Evolutionary conservation across 1,140 invertebrate species (phyloP).

Genomic region (Trichonephila inaurata): DNA sequence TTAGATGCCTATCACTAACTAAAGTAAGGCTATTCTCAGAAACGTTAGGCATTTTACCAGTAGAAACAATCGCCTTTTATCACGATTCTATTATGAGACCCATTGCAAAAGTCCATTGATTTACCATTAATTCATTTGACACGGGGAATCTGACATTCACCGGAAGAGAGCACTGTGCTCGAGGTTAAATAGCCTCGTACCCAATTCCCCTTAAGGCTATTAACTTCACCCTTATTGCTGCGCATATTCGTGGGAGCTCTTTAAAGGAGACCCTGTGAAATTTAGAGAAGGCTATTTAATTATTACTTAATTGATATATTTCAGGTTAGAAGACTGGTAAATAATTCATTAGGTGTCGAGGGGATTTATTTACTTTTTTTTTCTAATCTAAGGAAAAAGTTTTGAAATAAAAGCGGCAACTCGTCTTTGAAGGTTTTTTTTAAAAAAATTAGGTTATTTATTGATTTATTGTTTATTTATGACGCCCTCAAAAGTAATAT

Average conservation of each 20-base stretch:
- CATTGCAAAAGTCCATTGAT: slow-evolving; percentile 70
- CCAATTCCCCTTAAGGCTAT: slow-evolving; percentile 59
- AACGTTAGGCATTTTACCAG: background rate
- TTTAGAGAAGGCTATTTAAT: slow-evolving; percentile 44
- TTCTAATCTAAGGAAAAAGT: too few species aligned
- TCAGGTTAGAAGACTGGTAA: background rate
- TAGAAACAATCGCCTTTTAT: background rate
- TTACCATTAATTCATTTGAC: slow-evolving; percentile 73
- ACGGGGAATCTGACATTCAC: slow-evolving; percentile 54
- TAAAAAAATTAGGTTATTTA: too few species aligned
- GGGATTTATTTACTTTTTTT: too few species aligned
- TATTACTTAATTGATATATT: slow-evolving; percentile 58
- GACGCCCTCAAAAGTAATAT: too few species aligned
- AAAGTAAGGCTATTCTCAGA: too few species aligned
- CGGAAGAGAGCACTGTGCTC: slow-evolving; percentile 55
- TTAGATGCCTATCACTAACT: too few species aligned
- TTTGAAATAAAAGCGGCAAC: too few species aligned
- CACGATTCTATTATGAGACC: slow-evolving; percentile 26
- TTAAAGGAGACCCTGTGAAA: slow-evolving; percentile 9
- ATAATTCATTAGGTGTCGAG: too few species aligned
- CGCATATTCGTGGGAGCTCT: background rate
- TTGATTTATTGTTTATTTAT: too few species aligned
- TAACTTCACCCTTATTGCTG: slow-evolving; percentile 62
- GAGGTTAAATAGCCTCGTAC: slow-evolving; percentile 75
- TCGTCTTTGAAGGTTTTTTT: too few species aligned